Percentiles rank a stretch among this genome's conserved stretches.
These are phyloP conservation scores for Macrobrachium rosenbergii DNA, from an alignment of 1,140 invertebrate genomes.

Conservation along the genomic window DNA sequence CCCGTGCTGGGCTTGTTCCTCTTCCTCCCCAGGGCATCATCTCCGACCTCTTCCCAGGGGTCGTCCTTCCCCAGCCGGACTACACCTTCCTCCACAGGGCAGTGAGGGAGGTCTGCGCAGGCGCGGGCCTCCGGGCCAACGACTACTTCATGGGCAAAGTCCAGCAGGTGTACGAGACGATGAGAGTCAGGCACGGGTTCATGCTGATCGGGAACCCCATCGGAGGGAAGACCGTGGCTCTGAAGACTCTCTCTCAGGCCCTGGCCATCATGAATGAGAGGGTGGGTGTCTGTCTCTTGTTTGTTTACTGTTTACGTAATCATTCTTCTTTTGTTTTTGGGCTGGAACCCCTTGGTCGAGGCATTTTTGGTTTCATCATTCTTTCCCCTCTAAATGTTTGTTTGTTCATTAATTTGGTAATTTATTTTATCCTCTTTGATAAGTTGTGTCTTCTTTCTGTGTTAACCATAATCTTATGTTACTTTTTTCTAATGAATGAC, in stretches of 20 bases:
- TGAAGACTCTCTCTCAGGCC: slow-evolving; percentile 83
- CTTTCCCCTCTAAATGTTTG: too few species aligned
- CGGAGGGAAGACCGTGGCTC: slow-evolving; percentile 86
- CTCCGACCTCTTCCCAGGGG: slow-evolving; percentile 78
- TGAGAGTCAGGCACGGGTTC: slow-evolving; percentile 74
- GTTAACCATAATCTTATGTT: too few species aligned
- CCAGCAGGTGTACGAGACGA: slow-evolving; percentile 96
- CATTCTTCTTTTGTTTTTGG: neutral
- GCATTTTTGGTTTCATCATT: too few species aligned
- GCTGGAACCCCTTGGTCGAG: too few species aligned
- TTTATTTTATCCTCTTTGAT: too few species aligned
- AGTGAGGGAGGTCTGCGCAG: slow-evolving; percentile 76
- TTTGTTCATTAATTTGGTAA: too few species aligned
- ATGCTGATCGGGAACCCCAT: slow-evolving; percentile 92
- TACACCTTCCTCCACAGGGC: slow-evolving; percentile 72
- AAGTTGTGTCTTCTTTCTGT: too few species aligned
- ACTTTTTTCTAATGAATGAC: too few species aligned
- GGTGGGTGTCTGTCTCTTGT: slow-evolving; percentile 71
- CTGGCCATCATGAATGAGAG: slow-evolving; percentile 85
- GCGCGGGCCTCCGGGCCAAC: slow-evolving; percentile 86
- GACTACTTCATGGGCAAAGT: slow-evolving; percentile 90
- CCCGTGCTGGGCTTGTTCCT: too few species aligned
- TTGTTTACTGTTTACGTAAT: neutral
- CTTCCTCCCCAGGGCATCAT: slow-evolving; percentile 81
- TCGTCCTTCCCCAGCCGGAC: slow-evolving; percentile 70